Percentiles rank a stretch among this genome's conserved stretches.
phyloP scores from a whole-genome alignment of 1,140 invertebrate species.

The Drosophila simulans region DNA sequence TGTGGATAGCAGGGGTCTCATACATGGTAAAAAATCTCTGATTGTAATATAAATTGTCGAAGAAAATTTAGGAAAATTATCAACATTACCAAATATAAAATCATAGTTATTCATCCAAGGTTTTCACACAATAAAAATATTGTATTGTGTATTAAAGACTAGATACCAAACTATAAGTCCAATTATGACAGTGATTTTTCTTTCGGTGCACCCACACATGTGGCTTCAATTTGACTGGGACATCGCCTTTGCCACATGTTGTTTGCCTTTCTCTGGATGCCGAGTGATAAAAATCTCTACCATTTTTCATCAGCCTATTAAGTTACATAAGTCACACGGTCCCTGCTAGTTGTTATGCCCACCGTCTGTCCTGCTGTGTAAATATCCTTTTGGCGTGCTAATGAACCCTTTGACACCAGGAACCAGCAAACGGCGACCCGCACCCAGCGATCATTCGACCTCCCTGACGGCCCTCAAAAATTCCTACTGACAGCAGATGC shows the following conservation, averaged over 20 bases:
- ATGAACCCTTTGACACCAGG: slow-evolving; percentile 70
- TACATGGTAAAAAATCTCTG: not conserved
- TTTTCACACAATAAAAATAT: not conserved
- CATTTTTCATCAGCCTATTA: slow-evolving; percentile 80
- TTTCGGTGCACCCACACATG: slow-evolving; percentile 61
- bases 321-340: slow-evolving; percentile 76
- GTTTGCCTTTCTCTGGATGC: slow-evolving; percentile 34
- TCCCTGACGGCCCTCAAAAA: slow-evolving; percentile 56
- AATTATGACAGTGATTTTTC: not conserved
- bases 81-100: no score
- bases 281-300: slow-evolving; percentile 74
- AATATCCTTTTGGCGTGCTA: slow-evolving; percentile 76
- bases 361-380: slow-evolving; percentile 41
- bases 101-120: no score
- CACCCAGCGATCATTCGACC: slow-evolving; percentile 17
- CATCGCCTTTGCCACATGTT: slow-evolving; percentile 58
- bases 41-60: no score
- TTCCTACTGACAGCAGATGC: slow-evolving; percentile 58
- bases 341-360: not conserved
- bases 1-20: slow-evolving; percentile 31
- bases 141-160: no score
- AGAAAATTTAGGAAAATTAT: not conserved
- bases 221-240: slow-evolving; percentile 75
- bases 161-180: not conserved
- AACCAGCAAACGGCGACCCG: slow-evolving; percentile 7